Evolutionary conservation across 2,888 invertebrate genomes (phyloP).

Genomic region (Matsumyia berberina): DNA sequence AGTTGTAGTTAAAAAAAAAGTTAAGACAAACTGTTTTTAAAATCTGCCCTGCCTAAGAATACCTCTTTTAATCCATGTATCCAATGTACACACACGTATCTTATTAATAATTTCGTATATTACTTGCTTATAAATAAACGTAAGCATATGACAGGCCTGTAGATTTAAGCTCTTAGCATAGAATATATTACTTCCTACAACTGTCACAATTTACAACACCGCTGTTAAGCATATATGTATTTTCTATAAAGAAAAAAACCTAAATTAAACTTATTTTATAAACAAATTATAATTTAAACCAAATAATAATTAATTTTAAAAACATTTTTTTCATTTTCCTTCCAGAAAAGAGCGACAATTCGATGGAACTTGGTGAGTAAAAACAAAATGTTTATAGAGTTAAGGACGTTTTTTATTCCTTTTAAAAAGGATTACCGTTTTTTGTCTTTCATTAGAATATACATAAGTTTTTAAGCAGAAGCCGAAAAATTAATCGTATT

Average conservation of each 20-base stretch:
- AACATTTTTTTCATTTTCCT: neutral
- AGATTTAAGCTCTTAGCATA: neutral
- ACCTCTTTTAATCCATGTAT: neutral
- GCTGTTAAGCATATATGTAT: neutral
- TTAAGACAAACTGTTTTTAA: too few species aligned
- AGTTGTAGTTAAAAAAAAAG: neutral
- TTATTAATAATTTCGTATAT: neutral
- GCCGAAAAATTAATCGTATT: too few species aligned
- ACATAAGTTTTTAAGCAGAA: too few species aligned
- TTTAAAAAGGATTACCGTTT: too few species aligned
- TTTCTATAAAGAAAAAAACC: neutral
- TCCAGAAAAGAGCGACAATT: neutral
- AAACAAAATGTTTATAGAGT: too few species aligned
- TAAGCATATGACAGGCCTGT: slow-evolving; percentile 5
- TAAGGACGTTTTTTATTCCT: too few species aligned
- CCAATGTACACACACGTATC: neutral
- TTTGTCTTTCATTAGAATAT: too few species aligned
- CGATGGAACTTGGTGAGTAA: neutral
- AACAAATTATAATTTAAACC: neutral
- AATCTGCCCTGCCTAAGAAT: neutral
- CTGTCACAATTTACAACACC: slow-evolving; percentile 3
- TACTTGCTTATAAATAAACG: neutral
- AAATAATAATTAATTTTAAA: neutral
- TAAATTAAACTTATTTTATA: neutral
- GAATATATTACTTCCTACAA: neutral